Evolutionary conservation across 2,797 vertebrate species (phyloP).

Genomic region (Pipistrellus pygmaeus): DNA sequence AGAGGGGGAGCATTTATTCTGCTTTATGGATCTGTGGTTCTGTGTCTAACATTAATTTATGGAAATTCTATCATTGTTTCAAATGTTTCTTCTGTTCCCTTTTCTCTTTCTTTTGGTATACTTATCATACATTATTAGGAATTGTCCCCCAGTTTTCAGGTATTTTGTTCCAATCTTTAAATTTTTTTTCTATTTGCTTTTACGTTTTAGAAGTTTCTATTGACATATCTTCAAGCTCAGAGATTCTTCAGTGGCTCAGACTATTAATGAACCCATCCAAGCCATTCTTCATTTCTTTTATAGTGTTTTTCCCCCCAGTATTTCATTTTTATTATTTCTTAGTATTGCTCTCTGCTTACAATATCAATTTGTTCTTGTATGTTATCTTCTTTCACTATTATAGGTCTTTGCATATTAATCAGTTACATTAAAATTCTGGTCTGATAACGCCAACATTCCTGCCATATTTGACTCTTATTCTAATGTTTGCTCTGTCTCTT

Average conservation of each 20-base stretch:
- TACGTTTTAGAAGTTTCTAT: neutral
- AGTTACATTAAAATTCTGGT: neutral
- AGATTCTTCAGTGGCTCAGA: neutral
- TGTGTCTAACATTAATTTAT: neutral
- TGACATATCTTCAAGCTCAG: neutral
- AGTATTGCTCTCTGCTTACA: neutral
- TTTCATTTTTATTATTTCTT: slow-evolving; percentile 18
- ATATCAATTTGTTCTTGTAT: neutral
- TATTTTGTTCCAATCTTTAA: neutral
- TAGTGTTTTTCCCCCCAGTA: neutral
- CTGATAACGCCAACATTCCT: neutral
- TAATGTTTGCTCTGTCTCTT: neutral
- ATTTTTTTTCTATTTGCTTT: slow-evolving; percentile 31
- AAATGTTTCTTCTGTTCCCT: neutral
- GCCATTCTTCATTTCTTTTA: slow-evolving; percentile 22
- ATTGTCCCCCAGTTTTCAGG: neutral
- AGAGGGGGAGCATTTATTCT: neutral
- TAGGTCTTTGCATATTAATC: neutral
- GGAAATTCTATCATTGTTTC: neutral
- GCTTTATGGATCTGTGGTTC: slow-evolving; percentile 9
- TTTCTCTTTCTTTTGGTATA: neutral
- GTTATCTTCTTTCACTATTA: neutral
- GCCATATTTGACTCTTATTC: neutral
- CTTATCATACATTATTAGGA: neutral
- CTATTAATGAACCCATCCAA: neutral